Evolutionary conservation across 2,888 invertebrate genomes (phyloP), one percentile per base, ranked within the genome.

Genomic region (Melipona bicolor): DNA sequence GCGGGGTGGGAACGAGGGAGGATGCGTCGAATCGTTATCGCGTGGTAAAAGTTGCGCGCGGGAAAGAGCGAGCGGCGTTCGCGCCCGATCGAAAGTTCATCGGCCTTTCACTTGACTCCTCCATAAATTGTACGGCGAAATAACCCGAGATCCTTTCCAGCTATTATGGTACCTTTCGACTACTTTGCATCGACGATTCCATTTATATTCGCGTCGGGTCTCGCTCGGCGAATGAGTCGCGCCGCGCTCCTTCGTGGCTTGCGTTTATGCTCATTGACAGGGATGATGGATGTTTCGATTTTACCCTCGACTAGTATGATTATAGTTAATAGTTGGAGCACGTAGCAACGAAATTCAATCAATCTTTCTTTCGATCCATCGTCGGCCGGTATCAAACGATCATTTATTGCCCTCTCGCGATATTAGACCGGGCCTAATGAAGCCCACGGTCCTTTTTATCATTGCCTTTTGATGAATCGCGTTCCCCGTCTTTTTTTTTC

Each of bases 261-360:
- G 87, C 87, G 86, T 90, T 91, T 90, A 88, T 87, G 86, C 82
- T 80, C 79, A 85, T 84, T 87, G 89, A 91, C 90, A 87, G 86
- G 83, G 76, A 90, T 91, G 91, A 91, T 91, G 89, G 91, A 91
- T 91, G 91, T 80, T 87, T 85, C 84, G 89, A 89, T 90, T 91
- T 89, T 90, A 88, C 87, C 81, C 75, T 74, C 83, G 84, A 74
- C 87, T 83, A 71, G 82, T 88, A 85, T 87, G 90, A 91, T 91
- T 91, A 88, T 82, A 79, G 85, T 87, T 90, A 88, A 90, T 88
- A 87, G 89, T 84, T 74, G 74, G 79, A 74, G 73, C 83, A 83
- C 88, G 90, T 75, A 82, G 79, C 83, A 84, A 88, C 87, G 87
- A 89, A 90, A 89, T 89, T 88, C 91, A 87, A 91, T 91, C 89